Evolutionary conservation across 2,797 vertebrate species (phyloP).

Genomic region (Enteromius mattozi): DNA sequence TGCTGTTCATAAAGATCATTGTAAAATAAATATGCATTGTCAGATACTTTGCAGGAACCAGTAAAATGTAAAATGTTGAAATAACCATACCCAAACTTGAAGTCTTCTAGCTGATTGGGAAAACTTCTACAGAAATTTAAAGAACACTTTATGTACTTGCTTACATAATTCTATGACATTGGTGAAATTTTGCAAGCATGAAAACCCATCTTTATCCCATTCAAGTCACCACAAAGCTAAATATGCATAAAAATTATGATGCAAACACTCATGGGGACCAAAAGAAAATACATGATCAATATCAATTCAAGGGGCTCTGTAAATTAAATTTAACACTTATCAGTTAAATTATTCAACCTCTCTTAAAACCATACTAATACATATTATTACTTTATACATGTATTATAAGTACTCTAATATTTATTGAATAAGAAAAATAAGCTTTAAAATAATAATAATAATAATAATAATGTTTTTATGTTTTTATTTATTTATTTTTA

Average conservation of each 20-base stretch:
- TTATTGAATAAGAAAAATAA: neutral
- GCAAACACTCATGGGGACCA: neutral
- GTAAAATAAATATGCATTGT: neutral
- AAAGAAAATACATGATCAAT: neutral
- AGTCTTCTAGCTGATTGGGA: neutral
- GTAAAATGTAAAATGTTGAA: neutral
- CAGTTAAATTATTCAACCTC: neutral
- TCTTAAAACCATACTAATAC: neutral
- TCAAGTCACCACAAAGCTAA: neutral
- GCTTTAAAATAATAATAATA: neutral
- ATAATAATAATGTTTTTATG: too few species aligned
- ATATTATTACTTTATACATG: neutral
- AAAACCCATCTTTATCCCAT: neutral
- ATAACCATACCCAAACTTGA: neutral
- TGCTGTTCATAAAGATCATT: constrained; percentile 1
- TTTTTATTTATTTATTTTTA: neutral
- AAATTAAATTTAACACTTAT: neutral
- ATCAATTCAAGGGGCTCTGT: neutral
- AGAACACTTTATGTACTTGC: neutral
- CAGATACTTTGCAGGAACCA: neutral
- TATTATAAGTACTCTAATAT: neutral
- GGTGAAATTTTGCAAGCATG: neutral
- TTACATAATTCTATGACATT: neutral
- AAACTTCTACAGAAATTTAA: neutral
- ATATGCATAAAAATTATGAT: neutral